These are phyloP conservation scores for Drosophila sp. DNA, from an alignment of 1,140 invertebrate species.

Conservation along the genomic window DNA sequence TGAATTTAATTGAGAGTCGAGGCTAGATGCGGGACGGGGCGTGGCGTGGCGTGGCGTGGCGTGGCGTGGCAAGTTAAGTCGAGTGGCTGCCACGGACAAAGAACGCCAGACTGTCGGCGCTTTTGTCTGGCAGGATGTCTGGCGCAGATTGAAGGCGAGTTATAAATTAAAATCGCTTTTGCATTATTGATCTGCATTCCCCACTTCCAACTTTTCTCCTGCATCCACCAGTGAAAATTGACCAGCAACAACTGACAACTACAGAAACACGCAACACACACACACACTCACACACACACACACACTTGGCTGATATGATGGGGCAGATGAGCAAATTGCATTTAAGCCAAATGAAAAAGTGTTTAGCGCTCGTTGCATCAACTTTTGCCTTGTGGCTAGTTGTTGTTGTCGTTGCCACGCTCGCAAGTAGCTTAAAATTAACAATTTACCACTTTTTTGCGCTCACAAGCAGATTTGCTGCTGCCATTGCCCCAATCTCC, in stretches of 20 bases:
- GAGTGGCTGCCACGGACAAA: slow-evolving; percentile 9
- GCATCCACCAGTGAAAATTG: background rate
- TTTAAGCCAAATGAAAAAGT: slow-evolving; percentile 35
- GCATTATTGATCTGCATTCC: slow-evolving; percentile 14
- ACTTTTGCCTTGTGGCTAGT: slow-evolving; percentile 27
- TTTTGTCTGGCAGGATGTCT: slow-evolving; percentile 12
- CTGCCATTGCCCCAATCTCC: background rate
- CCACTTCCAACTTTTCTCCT: no score
- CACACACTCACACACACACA: background rate
- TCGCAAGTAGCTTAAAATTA: slow-evolving; percentile 74
- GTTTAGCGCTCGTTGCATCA: slow-evolving; percentile 28
- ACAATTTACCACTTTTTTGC: slow-evolving; percentile 77
- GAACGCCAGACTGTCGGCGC: background rate
- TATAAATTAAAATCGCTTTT: slow-evolving; percentile 34
- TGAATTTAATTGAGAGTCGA: slow-evolving; percentile 64
- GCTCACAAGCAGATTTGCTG: slow-evolving; percentile 54
- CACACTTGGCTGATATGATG: background rate
- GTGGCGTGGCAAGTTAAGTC: background rate
- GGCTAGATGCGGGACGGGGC: background rate
- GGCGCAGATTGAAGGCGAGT: background rate
- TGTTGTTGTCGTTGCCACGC: slow-evolving; percentile 12
- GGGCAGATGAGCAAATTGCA: slow-evolving; percentile 30
- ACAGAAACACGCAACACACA: slow-evolving; percentile 1
- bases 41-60: background rate
- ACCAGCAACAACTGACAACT: slow-evolving; percentile 15